These are phyloP conservation scores for Neotragus pygmaeus DNA, from an alignment of 2,113 vertebrate species.

Conservation along the genomic window DNA sequence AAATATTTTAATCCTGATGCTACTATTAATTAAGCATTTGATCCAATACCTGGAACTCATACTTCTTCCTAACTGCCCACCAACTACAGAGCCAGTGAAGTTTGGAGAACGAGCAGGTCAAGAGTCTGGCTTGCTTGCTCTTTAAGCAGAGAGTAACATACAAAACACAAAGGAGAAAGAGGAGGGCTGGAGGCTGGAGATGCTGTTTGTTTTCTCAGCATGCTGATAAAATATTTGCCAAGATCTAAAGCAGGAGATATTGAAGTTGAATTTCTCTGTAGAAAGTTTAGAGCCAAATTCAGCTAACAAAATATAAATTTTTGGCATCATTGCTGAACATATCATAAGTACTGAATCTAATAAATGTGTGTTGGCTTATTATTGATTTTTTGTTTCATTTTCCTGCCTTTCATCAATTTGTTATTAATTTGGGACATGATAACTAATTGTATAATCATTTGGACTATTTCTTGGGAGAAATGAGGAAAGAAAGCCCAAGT, in stretches of 20 bases:
- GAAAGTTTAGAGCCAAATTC: background rate
- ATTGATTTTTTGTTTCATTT: background rate
- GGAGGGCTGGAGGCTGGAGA: background rate
- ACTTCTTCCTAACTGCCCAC: background rate
- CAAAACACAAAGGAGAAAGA: background rate
- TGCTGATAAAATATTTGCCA: background rate
- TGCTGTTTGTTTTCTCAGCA: background rate
- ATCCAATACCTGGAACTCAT: background rate
- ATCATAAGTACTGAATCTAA: background rate
- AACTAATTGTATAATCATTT: background rate
- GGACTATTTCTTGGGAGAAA: slow-evolving; percentile 8
- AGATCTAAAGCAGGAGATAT: background rate
- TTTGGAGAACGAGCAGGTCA: background rate
- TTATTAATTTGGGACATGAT: background rate
- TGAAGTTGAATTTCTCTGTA: background rate
- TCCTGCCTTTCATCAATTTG: background rate
- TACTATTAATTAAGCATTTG: background rate
- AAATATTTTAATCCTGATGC: slow-evolving; percentile 39
- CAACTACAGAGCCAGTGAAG: background rate
- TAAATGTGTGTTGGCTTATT: background rate
- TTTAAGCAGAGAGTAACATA: background rate
- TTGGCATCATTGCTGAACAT: background rate
- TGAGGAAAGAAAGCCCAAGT: slow-evolving; percentile 12
- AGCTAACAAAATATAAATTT: background rate
- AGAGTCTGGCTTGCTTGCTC: background rate